phyloP scores from a whole-genome alignment of 1,140 invertebrate genomes.

The Caenorhabditis briggsae region DNA sequence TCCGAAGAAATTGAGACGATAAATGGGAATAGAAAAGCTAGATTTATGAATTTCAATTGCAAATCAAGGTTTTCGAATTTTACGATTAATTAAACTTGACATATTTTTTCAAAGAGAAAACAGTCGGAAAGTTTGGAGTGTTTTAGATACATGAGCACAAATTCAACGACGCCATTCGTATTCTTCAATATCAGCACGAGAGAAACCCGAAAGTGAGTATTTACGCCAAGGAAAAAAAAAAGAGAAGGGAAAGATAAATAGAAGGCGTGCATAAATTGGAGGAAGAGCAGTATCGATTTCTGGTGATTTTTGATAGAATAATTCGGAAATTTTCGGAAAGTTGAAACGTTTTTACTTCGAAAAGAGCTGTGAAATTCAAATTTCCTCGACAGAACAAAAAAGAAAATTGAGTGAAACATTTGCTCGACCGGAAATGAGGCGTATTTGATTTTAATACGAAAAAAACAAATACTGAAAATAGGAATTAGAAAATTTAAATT shows the following conservation, averaged over 20 bases:
- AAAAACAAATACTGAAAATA: no score
- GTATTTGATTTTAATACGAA: background rate
- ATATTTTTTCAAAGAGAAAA: background rate
- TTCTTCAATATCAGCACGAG: slow-evolving; percentile 84
- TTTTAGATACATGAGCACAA: slow-evolving; percentile 91
- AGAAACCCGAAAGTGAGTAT: slow-evolving; percentile 82
- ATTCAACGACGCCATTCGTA: slow-evolving; percentile 89
- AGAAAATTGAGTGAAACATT: no score
- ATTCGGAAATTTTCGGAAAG: no score
- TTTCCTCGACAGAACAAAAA: no score
- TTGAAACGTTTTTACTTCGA: no score
- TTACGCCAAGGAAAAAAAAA: background rate
- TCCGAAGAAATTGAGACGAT: no score
- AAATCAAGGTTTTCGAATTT: no score
- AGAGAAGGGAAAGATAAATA: background rate
- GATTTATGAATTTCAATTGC: no score
- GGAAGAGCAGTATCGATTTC: background rate
- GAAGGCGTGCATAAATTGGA: background rate
- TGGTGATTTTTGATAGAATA: slow-evolving; percentile 17
- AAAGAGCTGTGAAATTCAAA: no score
- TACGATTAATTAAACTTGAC: no score
- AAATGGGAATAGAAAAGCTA: no score
- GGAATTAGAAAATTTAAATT: no score
- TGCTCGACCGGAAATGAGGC: background rate
- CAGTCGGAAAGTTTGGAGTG: slow-evolving; percentile 63